phyloP scores from a whole-genome alignment of 2,113 vertebrate species.

The Vulpes lagopus region DNA sequence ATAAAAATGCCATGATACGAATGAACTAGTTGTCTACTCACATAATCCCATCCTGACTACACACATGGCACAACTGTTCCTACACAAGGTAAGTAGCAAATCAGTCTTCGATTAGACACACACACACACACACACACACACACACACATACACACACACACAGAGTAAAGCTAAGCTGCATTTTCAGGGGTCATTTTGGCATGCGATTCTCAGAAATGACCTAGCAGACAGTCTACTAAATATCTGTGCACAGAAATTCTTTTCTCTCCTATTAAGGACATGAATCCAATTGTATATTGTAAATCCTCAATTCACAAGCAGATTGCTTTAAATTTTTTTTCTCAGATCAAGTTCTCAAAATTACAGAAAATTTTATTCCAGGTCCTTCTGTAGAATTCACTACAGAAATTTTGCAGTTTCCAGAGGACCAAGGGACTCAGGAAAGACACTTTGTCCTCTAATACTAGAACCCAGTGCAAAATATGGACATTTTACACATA shows the following conservation, averaged over 20 bases:
- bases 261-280: neutral
- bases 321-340: neutral
- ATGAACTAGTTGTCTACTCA: neutral
- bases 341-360: conserved; percentile 28
- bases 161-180: neutral
- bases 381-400: neutral
- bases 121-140: neutral
- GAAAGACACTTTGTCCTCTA: neutral
- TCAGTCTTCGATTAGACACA: conserved; percentile 8
- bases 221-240: neutral
- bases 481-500: neutral
- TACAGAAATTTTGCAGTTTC: conserved; percentile 43
- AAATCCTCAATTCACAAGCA: conserved; percentile 12
- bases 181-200: neutral
- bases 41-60: neutral
- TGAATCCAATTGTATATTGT: neutral
- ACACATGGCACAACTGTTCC: neutral
- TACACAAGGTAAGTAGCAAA: neutral
- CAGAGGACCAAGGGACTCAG: neutral
- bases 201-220: conserved; percentile 15
- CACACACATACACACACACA: neutral
- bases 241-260: neutral
- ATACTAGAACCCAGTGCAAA: neutral
- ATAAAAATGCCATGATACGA: neutral
- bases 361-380: conserved; percentile 35